Conservation (phyloP, 2,888 invertebrate species). For the Lampropteryx suffumata region DNA sequence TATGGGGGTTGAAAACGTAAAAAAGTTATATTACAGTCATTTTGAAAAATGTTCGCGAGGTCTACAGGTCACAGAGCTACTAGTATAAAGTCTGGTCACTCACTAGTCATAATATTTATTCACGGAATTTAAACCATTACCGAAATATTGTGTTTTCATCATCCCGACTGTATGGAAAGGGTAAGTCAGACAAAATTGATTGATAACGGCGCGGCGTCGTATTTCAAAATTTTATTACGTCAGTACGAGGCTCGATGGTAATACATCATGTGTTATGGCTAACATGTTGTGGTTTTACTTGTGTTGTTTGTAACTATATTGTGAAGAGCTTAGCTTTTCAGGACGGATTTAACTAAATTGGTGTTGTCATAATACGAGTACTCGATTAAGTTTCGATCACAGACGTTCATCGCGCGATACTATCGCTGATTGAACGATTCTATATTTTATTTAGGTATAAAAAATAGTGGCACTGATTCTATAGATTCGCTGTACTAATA, state of each 20-base stretch:
- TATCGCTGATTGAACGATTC: too few relatives aligned
- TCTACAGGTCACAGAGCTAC: too few relatives aligned
- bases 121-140: slow-evolving; percentile 18
- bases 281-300: slow-evolving; percentile 18
- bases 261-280: slow-evolving; percentile 32
- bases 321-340: not conserved
- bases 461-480: too few relatives aligned
- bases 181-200: slow-evolving; percentile 42
- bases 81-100: slow-evolving; percentile 1
- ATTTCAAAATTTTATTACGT: slow-evolving; percentile 40
- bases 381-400: too few relatives aligned
- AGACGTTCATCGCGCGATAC: too few relatives aligned
- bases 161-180: slow-evolving; percentile 30
- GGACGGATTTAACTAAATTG: too few relatives aligned
- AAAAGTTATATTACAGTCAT: too few relatives aligned
- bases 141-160: slow-evolving; percentile 20
- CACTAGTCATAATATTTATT: slow-evolving; percentile 2
- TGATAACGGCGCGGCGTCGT: slow-evolving; percentile 36
- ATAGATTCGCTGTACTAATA: too few relatives aligned
- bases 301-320: slow-evolving; percentile 21
- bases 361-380: too few relatives aligned
- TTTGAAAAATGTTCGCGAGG: too few relatives aligned
- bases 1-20: too few relatives aligned
- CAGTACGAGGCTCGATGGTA: slow-evolving; percentile 21
- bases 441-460: too few relatives aligned